These are phyloP conservation scores for Urocolius indicus DNA, from an alignment of 2,113 vertebrate species.

Conservation along the genomic window DNA sequence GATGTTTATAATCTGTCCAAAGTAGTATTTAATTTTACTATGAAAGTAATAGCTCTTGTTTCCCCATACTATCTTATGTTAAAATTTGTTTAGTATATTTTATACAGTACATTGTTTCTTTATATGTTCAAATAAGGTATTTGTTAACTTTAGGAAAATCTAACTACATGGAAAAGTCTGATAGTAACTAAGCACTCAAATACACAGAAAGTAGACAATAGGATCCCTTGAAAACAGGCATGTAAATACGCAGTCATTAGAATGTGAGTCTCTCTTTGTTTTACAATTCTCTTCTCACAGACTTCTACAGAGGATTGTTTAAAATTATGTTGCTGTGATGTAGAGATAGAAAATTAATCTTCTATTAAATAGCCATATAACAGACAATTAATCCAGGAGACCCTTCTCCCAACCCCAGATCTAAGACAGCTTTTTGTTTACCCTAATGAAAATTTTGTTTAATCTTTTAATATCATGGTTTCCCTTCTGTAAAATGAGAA, in stretches of 20 bases:
- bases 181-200: neutral
- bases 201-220: neutral
- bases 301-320: neutral
- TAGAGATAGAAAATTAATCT: neutral
- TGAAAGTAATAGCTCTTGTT: neutral
- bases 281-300: neutral
- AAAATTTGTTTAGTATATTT: neutral
- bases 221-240: neutral
- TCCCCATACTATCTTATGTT: neutral
- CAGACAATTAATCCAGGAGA: neutral
- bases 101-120: neutral
- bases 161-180: neutral
- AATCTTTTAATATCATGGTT: neutral
- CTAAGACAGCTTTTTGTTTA: neutral
- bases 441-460: neutral
- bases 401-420: neutral
- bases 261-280: neutral
- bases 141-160: neutral
- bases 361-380: neutral
- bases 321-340: neutral
- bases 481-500: neutral
- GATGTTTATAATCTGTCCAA: neutral
- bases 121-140: neutral
- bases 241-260: neutral
- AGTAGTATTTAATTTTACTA: neutral